Conservation (phyloP, 2,113 vertebrate genomes). For the Zapornia atra region DNA sequence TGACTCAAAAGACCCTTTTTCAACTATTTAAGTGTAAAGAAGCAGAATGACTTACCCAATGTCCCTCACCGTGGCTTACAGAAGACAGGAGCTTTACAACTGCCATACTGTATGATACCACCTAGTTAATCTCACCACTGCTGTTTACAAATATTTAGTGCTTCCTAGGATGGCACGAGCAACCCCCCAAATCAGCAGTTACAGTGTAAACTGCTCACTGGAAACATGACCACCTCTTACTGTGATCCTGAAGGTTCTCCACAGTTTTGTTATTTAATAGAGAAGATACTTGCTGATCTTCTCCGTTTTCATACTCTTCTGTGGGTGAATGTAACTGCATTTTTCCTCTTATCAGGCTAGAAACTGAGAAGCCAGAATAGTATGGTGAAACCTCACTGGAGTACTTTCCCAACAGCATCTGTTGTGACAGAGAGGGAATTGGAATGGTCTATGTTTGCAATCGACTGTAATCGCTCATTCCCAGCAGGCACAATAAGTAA, state of each 20-base stretch:
- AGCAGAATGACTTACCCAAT: background rate
- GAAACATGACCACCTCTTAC: background rate
- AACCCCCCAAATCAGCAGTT: background rate
- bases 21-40: background rate
- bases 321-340: background rate
- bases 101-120: background rate
- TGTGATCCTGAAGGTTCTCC: background rate
- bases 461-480: conserved; percentile 46
- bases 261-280: background rate
- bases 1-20: background rate
- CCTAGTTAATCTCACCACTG: background rate
- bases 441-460: conserved; percentile 16
- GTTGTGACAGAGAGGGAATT: conserved; percentile 14
- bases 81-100: background rate
- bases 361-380: background rate
- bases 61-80: background rate
- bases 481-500: conserved; percentile 55
- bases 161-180: background rate
- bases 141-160: background rate
- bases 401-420: conserved; percentile 8
- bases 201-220: background rate
- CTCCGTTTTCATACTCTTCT: background rate
- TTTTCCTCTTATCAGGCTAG: background rate
- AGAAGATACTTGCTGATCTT: background rate
- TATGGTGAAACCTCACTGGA: background rate